Evolutionary conservation across 1,140 invertebrate species (phyloP).

Genomic region (Brachionus asplanchnoidis): DNA sequence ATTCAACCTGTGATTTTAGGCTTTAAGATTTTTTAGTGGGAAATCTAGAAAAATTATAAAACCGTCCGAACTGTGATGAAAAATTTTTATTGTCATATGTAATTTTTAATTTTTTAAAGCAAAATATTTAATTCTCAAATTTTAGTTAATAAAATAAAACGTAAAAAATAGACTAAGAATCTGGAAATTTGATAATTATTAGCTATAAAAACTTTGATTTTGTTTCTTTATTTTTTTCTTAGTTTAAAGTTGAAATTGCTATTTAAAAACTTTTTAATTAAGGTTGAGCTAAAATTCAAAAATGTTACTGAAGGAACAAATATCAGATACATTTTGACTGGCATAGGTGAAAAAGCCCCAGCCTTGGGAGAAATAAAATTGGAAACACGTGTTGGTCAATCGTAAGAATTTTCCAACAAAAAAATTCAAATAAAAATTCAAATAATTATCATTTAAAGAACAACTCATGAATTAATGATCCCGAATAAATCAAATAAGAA

Average conservation of each 20-base stretch:
- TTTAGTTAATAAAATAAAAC: too few relatives aligned
- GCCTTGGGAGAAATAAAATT: slow-evolving; percentile 33
- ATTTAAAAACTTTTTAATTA: not conserved
- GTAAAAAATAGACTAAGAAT: too few relatives aligned
- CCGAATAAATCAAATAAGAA: slow-evolving; percentile 55
- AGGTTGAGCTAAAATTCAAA: not conserved
- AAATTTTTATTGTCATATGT: too few relatives aligned
- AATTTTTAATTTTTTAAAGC: too few relatives aligned
- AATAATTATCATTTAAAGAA: slow-evolving; percentile 45
- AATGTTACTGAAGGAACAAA: not conserved
- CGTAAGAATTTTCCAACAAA: not conserved
- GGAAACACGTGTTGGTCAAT: slow-evolving; percentile 34
- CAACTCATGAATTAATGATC: slow-evolving; percentile 47
- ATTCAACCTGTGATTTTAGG: too few relatives aligned
- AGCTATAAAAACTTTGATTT: too few relatives aligned
- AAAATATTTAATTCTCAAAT: too few relatives aligned
- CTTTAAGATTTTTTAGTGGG: too few relatives aligned
- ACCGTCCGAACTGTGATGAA: too few relatives aligned
- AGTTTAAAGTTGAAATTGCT: not conserved
- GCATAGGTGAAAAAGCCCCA: slow-evolving; percentile 1
- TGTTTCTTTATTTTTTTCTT: too few relatives aligned
- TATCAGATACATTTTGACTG: not conserved
- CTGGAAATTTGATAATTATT: too few relatives aligned
- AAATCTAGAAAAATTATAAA: too few relatives aligned
- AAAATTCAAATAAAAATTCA: not conserved